These are phyloP conservation scores for Mystacides longicornis DNA, from an alignment of 2,888 invertebrate species.

Conservation along the genomic window DNA sequence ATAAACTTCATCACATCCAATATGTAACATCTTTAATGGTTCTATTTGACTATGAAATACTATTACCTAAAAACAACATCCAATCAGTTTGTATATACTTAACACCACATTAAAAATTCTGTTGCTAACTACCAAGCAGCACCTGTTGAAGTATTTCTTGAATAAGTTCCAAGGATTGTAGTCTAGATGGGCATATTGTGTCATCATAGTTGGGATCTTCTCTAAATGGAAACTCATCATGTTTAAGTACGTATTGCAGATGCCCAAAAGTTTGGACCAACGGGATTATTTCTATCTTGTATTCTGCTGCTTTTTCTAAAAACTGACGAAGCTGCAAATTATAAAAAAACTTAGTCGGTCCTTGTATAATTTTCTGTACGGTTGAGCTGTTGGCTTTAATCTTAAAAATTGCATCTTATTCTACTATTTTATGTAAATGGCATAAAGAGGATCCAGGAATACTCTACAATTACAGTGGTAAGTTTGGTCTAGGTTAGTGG, in stretches of 20 bases:
- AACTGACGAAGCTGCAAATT: conserved; percentile 27
- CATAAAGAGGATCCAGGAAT: too few relatives aligned
- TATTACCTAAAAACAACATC: conserved; percentile 37
- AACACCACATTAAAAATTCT: neutral
- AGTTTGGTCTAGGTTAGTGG: too few relatives aligned
- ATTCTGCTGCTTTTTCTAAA: conserved; percentile 43
- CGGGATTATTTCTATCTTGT: conserved; percentile 64
- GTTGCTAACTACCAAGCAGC: neutral
- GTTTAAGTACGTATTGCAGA: conserved; percentile 71
- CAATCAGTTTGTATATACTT: neutral
- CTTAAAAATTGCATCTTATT: too few relatives aligned
- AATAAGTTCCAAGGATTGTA: conserved; percentile 50
- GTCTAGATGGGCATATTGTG: conserved; percentile 64
- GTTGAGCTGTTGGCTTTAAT: too few relatives aligned
- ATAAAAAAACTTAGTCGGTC: too few relatives aligned
- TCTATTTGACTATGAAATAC: conserved; percentile 34
- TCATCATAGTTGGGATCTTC: conserved; percentile 54
- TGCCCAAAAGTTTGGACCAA: conserved; percentile 84
- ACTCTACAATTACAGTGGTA: too few relatives aligned
- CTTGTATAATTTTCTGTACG: too few relatives aligned
- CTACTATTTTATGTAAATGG: too few relatives aligned
- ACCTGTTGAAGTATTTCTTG: conserved; percentile 67
- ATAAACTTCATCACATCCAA: conserved; percentile 80
- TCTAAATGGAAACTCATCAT: conserved; percentile 57
- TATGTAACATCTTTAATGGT: conserved; percentile 51